A percentile compares a stretch with the other conserved stretches of the same genome.
Evolutionary conservation across 2,113 vertebrate species (phyloP).

Genomic region (Odontophorus gujanensis): DNA sequence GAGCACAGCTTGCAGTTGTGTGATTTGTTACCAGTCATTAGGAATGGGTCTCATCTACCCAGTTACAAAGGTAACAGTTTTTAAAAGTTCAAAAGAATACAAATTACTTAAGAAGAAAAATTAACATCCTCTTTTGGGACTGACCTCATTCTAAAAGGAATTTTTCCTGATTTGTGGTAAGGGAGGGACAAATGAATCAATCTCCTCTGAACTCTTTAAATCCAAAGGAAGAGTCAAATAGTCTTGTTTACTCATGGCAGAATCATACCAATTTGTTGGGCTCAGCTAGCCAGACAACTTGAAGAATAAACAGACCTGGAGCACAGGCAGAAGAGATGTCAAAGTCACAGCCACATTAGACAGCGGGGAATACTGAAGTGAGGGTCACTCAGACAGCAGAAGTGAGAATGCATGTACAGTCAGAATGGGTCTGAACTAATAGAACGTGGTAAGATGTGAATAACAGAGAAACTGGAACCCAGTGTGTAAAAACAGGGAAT

Average conservation of each 20-base stretch:
- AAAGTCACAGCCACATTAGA: not conserved
- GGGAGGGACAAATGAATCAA: not conserved
- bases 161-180: not conserved
- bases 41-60: not conserved
- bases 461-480: not conserved
- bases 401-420: not conserved
- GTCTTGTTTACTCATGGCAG: not conserved
- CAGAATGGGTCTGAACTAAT: not conserved
- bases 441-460: not conserved
- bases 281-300: conserved; percentile 3
- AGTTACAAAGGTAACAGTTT: not conserved
- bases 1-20: not conserved
- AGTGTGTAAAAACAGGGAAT: not conserved
- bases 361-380: not conserved
- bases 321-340: not conserved
- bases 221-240: not conserved
- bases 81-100: not conserved
- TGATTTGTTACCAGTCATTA: not conserved
- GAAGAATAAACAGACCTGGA: not conserved
- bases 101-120: not conserved
- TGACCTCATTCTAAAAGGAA: not conserved
- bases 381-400: not conserved
- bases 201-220: not conserved
- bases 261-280: not conserved
- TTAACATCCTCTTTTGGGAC: not conserved